Conservation (phyloP, 2,113 vertebrate genomes). For the Axis porcinus region DNA sequence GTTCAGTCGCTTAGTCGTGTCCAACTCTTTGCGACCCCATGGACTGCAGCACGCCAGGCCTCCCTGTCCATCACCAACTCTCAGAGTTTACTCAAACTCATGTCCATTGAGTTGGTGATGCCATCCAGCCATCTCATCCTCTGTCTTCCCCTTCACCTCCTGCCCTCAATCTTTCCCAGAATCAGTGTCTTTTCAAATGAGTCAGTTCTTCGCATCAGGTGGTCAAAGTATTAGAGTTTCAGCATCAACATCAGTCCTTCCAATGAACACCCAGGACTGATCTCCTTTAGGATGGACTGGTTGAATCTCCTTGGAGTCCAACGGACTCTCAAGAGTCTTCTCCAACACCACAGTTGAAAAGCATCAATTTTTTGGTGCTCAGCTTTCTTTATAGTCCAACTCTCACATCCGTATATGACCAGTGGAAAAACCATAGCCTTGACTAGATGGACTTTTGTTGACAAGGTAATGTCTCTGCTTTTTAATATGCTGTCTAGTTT, state of each 20-base stretch:
- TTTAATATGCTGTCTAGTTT: background rate
- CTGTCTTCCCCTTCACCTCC: background rate
- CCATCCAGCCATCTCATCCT: background rate
- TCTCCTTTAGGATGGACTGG: background rate
- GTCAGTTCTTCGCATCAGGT: background rate
- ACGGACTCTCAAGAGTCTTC: too few relatives aligned
- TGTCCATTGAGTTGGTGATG: background rate
- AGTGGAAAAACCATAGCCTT: background rate
- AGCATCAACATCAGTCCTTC: background rate
- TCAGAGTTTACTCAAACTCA: background rate
- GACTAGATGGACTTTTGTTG: fast-evolving
- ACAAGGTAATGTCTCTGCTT: background rate
- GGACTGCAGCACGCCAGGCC: background rate
- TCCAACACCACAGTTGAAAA: too few relatives aligned
- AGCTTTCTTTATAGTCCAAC: background rate
- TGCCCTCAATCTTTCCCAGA: background rate
- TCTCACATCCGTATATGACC: background rate
- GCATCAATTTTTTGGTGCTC: background rate
- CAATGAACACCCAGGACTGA: background rate
- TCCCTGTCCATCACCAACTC: background rate
- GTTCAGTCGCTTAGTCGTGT: background rate
- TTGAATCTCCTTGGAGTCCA: background rate
- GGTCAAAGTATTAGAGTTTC: background rate
- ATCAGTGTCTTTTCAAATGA: background rate
- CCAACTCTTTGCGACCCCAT: background rate